Base-by-base conservation (phyloP, 2,113 vertebrate species). In the Poeciliopsis retropinna region DNA sequence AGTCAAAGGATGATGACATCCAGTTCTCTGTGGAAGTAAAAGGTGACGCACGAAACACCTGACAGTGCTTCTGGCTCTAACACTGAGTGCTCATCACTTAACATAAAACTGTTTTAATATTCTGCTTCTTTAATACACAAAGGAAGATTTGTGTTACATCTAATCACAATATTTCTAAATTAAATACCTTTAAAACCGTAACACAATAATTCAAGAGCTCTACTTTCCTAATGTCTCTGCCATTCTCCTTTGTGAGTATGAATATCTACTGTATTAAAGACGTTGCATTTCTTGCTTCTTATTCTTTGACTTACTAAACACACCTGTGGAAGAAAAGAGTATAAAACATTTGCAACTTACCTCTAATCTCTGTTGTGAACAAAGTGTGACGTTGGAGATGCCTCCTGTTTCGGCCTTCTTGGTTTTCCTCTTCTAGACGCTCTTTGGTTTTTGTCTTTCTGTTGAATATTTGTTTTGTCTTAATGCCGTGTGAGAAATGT, bases 1-100 rank as follows among this genome's bases (percentile, higher is more conserved):
- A 95, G 85, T 93, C 92, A 60, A 90, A 88, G 79, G 93, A 94
- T 85, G 91, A 92, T 79, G 86, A 80, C 75, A 66, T 92, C 62
- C 92, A 90, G 72, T 94, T 93, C 82, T 83, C 87, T 73, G 92
- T 94, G 91, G 91, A 93, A 82, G 89, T 94, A 83, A 87, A 92
- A 94, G 93, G 94, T 94, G 93, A 94, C 75, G 75, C 76, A 75
- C 68, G 81, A 73, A 25, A 81, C 47, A 75, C 73, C 81, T 79
- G 80, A 67, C 63, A 39, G 79, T 44, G 78, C 79, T 82, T 87
- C 86, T 75, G 66, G 79, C 81, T 30, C 79, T 82, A 79, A 76
- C 68, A 68, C 60, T 65, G 47, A 54, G 44, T 79, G 69, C 78
- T 64, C 60, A 60, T 82, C 32, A 68, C 30, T 11, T 64, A 69